phyloP scores from a whole-genome alignment of 2,113 vertebrate species.

The Melanocharis versteri region DNA sequence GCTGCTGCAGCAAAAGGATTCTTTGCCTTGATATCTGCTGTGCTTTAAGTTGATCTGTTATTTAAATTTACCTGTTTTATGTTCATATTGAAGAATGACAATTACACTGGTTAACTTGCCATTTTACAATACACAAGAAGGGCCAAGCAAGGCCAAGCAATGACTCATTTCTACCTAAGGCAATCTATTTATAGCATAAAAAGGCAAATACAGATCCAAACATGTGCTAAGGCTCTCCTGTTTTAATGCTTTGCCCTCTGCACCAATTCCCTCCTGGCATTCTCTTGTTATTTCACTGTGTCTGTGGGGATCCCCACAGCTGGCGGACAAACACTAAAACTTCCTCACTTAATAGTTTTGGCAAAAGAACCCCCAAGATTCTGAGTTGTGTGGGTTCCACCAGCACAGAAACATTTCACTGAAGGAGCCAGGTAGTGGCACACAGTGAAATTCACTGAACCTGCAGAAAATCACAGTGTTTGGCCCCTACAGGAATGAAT shows the following conservation, averaged over 20 bases:
- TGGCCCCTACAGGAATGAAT: background rate
- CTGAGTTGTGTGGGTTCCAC: background rate
- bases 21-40: background rate
- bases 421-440: background rate
- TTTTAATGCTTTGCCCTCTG: background rate
- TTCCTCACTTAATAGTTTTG: background rate
- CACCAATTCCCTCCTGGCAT: background rate
- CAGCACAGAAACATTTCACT: background rate
- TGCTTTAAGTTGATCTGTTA: background rate
- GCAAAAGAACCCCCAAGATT: background rate
- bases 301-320: background rate
- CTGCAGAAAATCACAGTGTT: background rate
- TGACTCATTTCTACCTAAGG: background rate
- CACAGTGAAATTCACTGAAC: background rate
- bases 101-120: background rate
- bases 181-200: background rate
- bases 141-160: background rate
- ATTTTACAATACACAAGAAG: background rate
- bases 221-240: background rate
- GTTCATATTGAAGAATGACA: background rate
- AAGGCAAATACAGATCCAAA: background rate
- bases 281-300: background rate
- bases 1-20: background rate
- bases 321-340: background rate
- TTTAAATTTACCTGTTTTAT: background rate